Evolutionary conservation across 2,888 invertebrate species (phyloP), one percentile per base, ranked within the genome.

Genomic region (Adelphocoris suturalis): DNA sequence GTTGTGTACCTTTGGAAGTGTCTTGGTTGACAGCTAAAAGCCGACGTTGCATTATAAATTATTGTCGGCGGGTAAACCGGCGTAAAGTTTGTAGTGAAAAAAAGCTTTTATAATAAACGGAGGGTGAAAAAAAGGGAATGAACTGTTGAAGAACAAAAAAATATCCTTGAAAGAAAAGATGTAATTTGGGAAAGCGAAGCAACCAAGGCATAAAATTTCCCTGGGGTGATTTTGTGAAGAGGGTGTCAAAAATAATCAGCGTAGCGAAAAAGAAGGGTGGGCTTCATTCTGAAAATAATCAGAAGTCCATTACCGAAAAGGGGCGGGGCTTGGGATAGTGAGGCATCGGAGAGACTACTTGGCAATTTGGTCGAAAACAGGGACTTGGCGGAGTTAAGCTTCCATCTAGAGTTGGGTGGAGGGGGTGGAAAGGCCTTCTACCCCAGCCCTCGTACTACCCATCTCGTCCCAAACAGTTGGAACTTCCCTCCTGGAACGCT

Each of bases 341-440:
- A 61, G 61, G 85, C 61, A 46, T 27, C 16, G n/a, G 61, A 52
- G 87, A 81, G 87, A 88, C 87, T 88, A 88, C 87, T 88, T 88
- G 87, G 87, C 78, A 88, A 88, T 88, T 88, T 88, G 87, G 87
- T 76, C 87, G 87, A 88, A 88, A 88, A 88, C 78, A 88, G 87
- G 85, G 87, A 88, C 87, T 88, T 78, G 78, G 37, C 19, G 68
- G 78, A 28, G 52, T 86, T 78, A 88, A 78, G 78, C 85, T 85
- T 48, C 87, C 78, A 78, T 88, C 87, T 78, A 86, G 78, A 78
- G 85, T 37, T 47, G 78, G n/a, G 11, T 3, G 37, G 78, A 11
- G 16, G 9, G 78, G 78, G 78, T n/a, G 78, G 37, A 16, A 28
- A 16, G 78, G 13, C 46, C 19, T 2, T 2, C 19, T 19, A n/a